phyloP scores from a whole-genome alignment of 2,797 vertebrate species.

The Chromis chromis region DNA sequence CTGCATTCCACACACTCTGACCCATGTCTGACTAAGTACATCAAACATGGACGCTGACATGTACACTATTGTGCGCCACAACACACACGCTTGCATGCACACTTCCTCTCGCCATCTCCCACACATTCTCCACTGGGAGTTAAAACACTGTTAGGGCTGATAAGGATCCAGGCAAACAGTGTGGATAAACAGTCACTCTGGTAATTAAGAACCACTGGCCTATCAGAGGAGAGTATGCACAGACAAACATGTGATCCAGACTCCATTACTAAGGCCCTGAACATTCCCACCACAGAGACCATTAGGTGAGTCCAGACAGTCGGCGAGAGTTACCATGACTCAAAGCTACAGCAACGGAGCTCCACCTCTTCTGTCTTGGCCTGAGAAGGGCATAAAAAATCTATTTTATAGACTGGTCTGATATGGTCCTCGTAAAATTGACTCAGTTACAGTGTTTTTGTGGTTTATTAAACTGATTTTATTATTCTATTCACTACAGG shows the following conservation, averaged over 20 bases:
- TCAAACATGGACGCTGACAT: conserved; percentile 66
- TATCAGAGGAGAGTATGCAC: conserved; percentile 67
- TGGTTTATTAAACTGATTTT: neutral
- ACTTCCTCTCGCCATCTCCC: conserved; percentile 78
- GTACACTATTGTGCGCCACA: conserved; percentile 59
- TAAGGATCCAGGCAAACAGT: conserved; percentile 83
- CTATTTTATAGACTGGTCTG: neutral
- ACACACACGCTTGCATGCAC: conserved; percentile 40
- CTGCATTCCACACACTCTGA: conserved; percentile 74
- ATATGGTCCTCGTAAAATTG: neutral
- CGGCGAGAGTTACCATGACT: conserved; percentile 31
- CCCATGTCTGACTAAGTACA: conserved; percentile 71
- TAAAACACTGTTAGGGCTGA: conserved; percentile 82
- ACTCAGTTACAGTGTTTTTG: neutral
- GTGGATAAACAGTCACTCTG: conserved; percentile 80
- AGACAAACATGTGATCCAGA: conserved; percentile 77
- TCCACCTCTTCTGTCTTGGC: neutral
- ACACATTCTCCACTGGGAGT: conserved; percentile 81
- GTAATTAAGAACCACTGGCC: conserved; percentile 77
- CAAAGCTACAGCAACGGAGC: neutral
- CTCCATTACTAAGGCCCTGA: conserved; percentile 65
- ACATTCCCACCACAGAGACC: conserved; percentile 67
- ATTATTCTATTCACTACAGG: neutral
- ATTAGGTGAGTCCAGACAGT: conserved; percentile 64
- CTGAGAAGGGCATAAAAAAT: neutral